Evolutionary conservation across 2,113 vertebrate species (phyloP).

Genomic region (Motacilla alba): DNA sequence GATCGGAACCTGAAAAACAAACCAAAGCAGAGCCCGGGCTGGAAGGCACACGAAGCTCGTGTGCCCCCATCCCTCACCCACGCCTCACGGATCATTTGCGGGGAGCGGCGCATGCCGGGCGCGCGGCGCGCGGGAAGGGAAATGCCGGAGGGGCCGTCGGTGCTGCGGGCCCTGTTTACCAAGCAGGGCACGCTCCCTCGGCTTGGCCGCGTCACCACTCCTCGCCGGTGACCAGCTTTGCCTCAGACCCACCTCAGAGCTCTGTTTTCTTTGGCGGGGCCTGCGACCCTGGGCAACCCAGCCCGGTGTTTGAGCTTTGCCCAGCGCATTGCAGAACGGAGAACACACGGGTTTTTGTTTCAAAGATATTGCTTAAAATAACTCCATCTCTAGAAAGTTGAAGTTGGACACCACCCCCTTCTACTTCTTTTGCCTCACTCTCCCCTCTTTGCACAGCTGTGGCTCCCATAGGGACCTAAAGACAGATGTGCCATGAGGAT

Average conservation of each 20-base stretch:
- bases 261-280: conserved; percentile 54
- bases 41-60: background rate
- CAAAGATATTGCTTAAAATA: conserved; percentile 70
- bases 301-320: conserved; percentile 26
- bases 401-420: background rate
- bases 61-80: background rate
- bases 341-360: conserved; percentile 69
- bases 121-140: background rate
- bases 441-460: background rate
- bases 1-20: background rate
- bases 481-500: background rate
- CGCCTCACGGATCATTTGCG: background rate
- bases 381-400: conserved; percentile 68
- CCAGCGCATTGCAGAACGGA: background rate
- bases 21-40: background rate
- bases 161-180: conserved; percentile 1
- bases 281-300: conserved; percentile 44
- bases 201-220: background rate
- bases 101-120: background rate
- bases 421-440: background rate
- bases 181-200: background rate
- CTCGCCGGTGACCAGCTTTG: conserved; percentile 3
- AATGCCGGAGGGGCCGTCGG: background rate
- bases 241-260: conserved; percentile 67
- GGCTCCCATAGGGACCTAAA: background rate